Conservation (phyloP, 2,888 invertebrate species). For the Ctenicera cuprea region DNA sequence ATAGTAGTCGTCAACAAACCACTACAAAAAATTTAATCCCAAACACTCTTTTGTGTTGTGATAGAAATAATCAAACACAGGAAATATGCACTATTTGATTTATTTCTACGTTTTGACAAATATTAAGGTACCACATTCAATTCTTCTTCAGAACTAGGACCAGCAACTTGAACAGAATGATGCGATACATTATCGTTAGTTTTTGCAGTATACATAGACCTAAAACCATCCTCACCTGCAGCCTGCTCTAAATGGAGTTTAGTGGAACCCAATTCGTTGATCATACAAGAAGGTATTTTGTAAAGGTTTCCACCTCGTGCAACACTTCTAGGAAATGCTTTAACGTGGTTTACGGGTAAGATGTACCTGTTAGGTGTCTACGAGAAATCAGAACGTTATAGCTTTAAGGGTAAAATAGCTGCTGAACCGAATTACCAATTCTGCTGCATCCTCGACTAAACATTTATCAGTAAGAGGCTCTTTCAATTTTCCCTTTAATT, state of each 20-base stretch:
- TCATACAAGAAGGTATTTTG: slow-evolving; percentile 12
- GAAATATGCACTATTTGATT: too few relatives aligned
- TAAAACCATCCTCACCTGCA: too few relatives aligned
- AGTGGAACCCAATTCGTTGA: slow-evolving; percentile 26
- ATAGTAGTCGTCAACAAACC: too few relatives aligned
- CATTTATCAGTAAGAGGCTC: background rate
- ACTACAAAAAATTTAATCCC: too few relatives aligned
- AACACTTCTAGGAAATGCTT: slow-evolving; percentile 10
- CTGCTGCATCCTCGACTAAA: background rate
- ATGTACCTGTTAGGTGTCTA: background rate
- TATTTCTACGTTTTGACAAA: too few relatives aligned
- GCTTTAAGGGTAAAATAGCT: background rate
- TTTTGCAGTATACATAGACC: too few relatives aligned
- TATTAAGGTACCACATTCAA: too few relatives aligned
- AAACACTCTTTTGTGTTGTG: too few relatives aligned
- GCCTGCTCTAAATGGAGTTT: background rate
- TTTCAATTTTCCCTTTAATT: slow-evolving; percentile 1
- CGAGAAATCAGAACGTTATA: background rate
- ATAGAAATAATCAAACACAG: too few relatives aligned
- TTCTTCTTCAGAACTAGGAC: too few relatives aligned
- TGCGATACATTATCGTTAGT: too few relatives aligned
- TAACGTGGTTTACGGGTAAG: background rate
- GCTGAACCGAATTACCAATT: background rate
- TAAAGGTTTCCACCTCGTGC: background rate
- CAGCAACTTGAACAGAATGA: too few relatives aligned